Evolutionary conservation across 2,888 invertebrate species (phyloP), one percentile per base, ranked within the genome.

Genomic region (Orthosia incerta): DNA sequence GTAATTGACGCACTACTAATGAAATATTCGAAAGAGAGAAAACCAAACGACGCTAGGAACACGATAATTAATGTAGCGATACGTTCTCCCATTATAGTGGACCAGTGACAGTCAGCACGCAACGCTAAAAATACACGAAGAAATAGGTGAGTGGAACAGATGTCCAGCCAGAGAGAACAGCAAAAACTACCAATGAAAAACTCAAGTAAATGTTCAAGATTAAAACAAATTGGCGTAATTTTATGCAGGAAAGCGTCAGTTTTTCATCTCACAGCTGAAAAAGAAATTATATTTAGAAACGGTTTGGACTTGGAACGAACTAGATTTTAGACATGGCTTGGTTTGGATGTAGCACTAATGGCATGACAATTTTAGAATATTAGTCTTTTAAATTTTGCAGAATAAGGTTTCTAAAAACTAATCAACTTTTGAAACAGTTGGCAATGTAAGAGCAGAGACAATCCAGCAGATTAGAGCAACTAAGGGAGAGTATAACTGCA

Each of bases 61-160:
- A 87, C 75, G 80, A 85, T 87, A 87, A 90, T 90, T 82, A 86
- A 86, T 87, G 89, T 89, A 80, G 89, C 88, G 89, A 87, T 87
- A 85, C 86, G 74, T 74, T 77, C 78, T 50, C 75, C 76, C 76
- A 84, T 84, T 83, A 39, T 39, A 79, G 76, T 82, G 74, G 61
- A 79, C 77, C 80, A 90, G 87, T 87, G 90, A 88, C 90, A 89
- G 86, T 86, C 62, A 51, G 80, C 91, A 91, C 90, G 90, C 90
- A 76, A 91, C 73, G 84, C 86, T 89, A 88, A 89, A 90, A 88
- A 89, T 90, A 89, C 76, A 74, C 68, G 23, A 75, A 84, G 83
- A 91, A 88, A 89, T 91, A 89, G 90, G 90, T 91, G 88, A 91
- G 83, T 90, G 87, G 89, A 88, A 89, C 89, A 87, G 74, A 76